Conservation (phyloP, 2,113 vertebrate genomes). For the Ochotona princeps region DNA sequence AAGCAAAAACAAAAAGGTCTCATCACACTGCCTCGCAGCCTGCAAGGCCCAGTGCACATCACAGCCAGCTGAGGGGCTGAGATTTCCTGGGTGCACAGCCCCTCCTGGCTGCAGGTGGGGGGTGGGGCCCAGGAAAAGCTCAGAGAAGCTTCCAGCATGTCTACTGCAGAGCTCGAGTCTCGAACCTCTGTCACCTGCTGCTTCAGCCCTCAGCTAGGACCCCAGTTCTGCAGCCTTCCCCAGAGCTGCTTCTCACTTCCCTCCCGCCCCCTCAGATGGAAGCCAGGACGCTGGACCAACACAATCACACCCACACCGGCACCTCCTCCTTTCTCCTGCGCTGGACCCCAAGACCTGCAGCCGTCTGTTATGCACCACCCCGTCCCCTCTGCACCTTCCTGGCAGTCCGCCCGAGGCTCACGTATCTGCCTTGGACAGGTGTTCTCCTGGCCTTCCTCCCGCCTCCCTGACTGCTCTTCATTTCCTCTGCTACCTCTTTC, state of each 20-base stretch:
- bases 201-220: neutral
- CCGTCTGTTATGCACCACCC: neutral
- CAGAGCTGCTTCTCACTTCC: neutral
- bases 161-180: neutral
- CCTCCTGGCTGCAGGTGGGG: too few species aligned
- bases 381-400: neutral
- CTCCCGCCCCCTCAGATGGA: conserved; percentile 1
- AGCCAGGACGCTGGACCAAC: neutral
- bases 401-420: neutral
- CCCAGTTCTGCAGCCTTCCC: neutral
- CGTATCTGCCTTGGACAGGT: neutral
- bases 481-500: neutral
- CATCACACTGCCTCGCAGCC: neutral
- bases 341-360: neutral
- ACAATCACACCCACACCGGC: neutral
- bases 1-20: neutral
- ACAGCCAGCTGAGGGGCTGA: neutral
- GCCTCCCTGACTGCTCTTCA: neutral
- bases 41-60: neutral
- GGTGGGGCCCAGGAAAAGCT: too few species aligned
- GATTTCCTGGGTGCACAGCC: neutral
- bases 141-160: neutral
- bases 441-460: neutral
- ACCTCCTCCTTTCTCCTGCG: neutral
- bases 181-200: neutral